Base-by-base conservation (phyloP, 2,113 vertebrate genomes). In the Mionectes macconnelli region DNA sequence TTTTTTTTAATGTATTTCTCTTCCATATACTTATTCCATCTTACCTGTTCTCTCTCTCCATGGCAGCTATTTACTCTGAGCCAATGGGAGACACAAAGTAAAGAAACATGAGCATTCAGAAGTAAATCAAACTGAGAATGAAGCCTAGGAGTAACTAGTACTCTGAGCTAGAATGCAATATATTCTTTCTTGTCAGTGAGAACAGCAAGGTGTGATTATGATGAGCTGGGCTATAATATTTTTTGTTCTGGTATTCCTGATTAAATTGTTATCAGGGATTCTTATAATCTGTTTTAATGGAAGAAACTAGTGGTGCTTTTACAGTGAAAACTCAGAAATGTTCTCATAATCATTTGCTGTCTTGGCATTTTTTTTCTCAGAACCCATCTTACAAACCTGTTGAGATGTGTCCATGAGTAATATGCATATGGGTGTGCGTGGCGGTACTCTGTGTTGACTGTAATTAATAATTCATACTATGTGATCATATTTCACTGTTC, bases 401-500 rank as follows among this genome's bases (percentile, higher is more conserved):
- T 96, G 95, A 97, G 92, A 92, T 97, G 84, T 94, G 78, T 94
- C 87, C 56, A 67, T 95, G 90, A 92, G 84, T 92, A 96, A 97
- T 94, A 93, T 59, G 40, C 39, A 14, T 72, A 39, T 37, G 57
- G 25, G 35, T 33, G 53, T 81, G 39, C 62, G 35, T 66, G 4
- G 5, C 2, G 0, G n/a, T 47, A 49, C 25, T 87, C 64, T 76
- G 49, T 83, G 44, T 78, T 93, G 64, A 44, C 47, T 94, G 39
- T 63, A 83, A 76, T 84, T 82, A 90, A 82, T 95, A 45, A 83
- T 93, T 93, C 45, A 69, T 84, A 64, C 60, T 27, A 31, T 39
- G 50, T 49, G 69, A 78, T 84, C 17, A 0, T 42, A 76, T 89
- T 95, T 94, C 84, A 50, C 45, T 69, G 9, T 73, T 94, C 28